phyloP scores from a whole-genome alignment of 2,113 vertebrate species.

The Tachysurus vachellii region DNA sequence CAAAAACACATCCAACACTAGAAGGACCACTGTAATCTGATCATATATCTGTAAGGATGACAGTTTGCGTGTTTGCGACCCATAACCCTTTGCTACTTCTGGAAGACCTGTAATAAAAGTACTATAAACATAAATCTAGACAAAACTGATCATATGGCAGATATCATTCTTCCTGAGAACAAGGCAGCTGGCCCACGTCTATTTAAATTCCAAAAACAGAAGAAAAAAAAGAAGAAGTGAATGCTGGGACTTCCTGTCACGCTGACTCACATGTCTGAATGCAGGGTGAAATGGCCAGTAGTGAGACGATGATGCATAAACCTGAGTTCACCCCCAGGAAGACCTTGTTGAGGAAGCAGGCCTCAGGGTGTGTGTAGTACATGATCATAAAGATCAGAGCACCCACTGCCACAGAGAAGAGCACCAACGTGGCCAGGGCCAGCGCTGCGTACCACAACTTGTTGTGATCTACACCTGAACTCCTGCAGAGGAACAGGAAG shows the following conservation, averaged over 20 bases:
- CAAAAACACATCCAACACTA: neutral
- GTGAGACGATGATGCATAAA: slow-evolving; percentile 86
- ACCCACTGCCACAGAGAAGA: slow-evolving; percentile 84
- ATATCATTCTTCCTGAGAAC: no score
- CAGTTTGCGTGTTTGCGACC: neutral
- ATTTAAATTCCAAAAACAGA: neutral
- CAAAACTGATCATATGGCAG: neutral
- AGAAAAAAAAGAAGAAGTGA: neutral
- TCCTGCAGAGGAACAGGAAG: slow-evolving; percentile 73
- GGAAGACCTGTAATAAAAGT: neutral
- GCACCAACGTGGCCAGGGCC: slow-evolving; percentile 82
- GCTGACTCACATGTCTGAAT: slow-evolving; percentile 87
- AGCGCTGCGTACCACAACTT: slow-evolving; percentile 89
- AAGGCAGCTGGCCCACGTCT: neutral
- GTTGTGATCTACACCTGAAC: slow-evolving; percentile 82
- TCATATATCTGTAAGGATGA: neutral
- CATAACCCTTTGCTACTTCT: neutral
- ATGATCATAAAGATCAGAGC: slow-evolving; percentile 83
- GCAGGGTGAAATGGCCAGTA: slow-evolving; percentile 87
- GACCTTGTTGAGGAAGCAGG: slow-evolving; percentile 88
- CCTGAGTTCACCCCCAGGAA: slow-evolving; percentile 86
- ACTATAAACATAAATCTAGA: neutral
- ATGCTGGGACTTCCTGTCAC: neutral
- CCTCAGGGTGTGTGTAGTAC: slow-evolving; percentile 83
- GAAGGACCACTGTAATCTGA: neutral